Percentiles rank a stretch among this genome's conserved stretches.
These are phyloP conservation scores for Pomacea maculata DNA, from an alignment of 1,140 invertebrate genomes.

Conservation along the genomic window DNA sequence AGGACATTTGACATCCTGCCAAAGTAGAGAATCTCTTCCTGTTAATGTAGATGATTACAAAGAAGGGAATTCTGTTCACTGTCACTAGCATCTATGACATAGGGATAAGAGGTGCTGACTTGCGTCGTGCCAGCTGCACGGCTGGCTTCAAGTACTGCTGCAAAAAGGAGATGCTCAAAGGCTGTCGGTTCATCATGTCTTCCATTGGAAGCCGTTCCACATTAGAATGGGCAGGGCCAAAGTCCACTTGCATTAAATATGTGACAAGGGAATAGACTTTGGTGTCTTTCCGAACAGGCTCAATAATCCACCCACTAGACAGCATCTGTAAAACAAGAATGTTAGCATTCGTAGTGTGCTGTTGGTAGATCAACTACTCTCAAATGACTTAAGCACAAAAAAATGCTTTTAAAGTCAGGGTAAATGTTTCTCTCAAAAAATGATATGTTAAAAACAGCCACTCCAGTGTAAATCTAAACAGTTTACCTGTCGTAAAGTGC, in stretches of 20 bases:
- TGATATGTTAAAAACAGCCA: not conserved
- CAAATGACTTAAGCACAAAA: not conserved
- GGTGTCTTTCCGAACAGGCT: conserved; percentile 55
- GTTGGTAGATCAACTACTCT: not conserved
- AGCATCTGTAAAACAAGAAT: conserved; percentile 45
- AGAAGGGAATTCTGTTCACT: too few relatives aligned
- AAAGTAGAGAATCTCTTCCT: too few relatives aligned
- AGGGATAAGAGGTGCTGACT: conserved; percentile 22
- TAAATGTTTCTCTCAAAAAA: not conserved
- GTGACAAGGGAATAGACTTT: conserved; percentile 59
- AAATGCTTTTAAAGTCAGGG: not conserved
- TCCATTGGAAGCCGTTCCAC: conserved; percentile 41
- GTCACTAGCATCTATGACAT: not conserved
- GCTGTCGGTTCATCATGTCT: conserved; percentile 55
- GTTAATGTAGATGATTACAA: too few relatives aligned
- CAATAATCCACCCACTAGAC: conserved; percentile 62
- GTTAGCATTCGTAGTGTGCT: not conserved
- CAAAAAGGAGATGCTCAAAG: conserved; percentile 53
- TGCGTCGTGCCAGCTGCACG: conserved; percentile 32
- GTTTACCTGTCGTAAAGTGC: too few relatives aligned
- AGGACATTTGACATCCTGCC: too few relatives aligned
- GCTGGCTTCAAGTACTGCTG: conserved; percentile 53
- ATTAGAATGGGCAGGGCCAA: conserved; percentile 4
- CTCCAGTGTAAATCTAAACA: not conserved
- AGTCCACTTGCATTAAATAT: conserved; percentile 58